A percentile compares a stretch with the other conserved stretches of the same genome.
These are phyloP conservation scores for Rattus rattus DNA, from an alignment of 2,113 vertebrate species.

Conservation along the genomic window DNA sequence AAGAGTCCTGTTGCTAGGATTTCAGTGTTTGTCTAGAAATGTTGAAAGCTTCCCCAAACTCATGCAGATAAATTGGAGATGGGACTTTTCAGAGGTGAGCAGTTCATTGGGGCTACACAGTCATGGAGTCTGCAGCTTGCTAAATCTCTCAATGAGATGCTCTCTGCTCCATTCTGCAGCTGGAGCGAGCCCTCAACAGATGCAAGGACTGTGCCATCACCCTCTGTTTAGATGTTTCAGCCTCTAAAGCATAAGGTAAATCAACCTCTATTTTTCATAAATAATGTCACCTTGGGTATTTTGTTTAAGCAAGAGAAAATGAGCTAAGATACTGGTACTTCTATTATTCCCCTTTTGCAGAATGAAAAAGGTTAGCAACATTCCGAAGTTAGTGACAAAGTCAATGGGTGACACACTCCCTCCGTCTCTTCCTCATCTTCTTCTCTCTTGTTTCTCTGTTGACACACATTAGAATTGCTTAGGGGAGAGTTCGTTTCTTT, in stretches of 20 bases:
- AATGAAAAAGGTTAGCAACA: background rate
- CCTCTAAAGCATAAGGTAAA: background rate
- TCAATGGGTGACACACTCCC: background rate
- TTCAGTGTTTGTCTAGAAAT: background rate
- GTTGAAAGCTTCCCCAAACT: background rate
- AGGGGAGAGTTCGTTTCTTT: background rate
- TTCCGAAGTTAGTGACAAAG: background rate
- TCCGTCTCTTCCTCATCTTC: background rate
- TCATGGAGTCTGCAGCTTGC: background rate
- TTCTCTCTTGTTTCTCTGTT: background rate
- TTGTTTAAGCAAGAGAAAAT: background rate
- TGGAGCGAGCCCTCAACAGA: background rate
- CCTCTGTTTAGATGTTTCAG: background rate
- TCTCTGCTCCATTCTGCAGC: background rate
- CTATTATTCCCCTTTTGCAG: background rate
- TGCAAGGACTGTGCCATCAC: background rate
- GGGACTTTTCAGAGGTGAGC: background rate
- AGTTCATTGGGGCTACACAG: background rate
- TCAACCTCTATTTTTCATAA: background rate
- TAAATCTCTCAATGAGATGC: background rate
- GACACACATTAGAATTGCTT: background rate
- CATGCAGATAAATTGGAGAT: background rate
- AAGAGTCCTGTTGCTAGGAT: background rate
- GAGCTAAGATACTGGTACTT: background rate
- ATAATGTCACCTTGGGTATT: background rate